phyloP scores from a whole-genome alignment of 2,888 invertebrate species.

The Salticus scenicus region DNA sequence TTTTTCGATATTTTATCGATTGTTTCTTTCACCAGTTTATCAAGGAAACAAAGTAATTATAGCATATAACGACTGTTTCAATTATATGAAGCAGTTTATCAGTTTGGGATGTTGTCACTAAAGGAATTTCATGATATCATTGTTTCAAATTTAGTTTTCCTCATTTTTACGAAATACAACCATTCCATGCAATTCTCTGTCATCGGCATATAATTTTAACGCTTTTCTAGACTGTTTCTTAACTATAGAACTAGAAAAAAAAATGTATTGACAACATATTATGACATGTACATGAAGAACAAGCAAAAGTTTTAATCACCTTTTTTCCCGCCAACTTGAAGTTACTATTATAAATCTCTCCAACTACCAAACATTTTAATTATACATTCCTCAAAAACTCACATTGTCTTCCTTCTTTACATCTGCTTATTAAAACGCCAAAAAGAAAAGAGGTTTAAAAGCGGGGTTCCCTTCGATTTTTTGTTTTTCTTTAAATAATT shows the following conservation, averaged over 20 bases:
- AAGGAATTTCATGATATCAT: neutral
- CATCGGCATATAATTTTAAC: neutral
- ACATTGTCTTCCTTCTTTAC: conserved; percentile 40
- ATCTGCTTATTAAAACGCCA: conserved; percentile 25
- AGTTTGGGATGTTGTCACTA: too few species aligned
- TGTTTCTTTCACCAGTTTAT: too few species aligned
- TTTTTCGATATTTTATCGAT: too few species aligned
- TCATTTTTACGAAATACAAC: neutral
- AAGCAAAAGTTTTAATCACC: neutral
- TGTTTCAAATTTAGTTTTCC: neutral
- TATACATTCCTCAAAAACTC: conserved; percentile 40
- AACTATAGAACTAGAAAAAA: neutral
- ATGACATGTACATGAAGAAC: neutral
- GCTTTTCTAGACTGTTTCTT: neutral
- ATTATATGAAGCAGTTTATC: too few species aligned
- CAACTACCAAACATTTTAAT: conserved; percentile 58
- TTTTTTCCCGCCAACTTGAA: neutral
- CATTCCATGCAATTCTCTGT: neutral
- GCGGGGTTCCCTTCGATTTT: conserved; percentile 12
- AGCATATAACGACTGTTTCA: too few species aligned
- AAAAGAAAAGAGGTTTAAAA: conserved; percentile 27
- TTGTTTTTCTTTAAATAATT: neutral
- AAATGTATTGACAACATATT: neutral
- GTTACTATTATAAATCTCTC: conserved; percentile 18
- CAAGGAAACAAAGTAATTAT: too few species aligned